phyloP scores from a whole-genome alignment of 1,140 invertebrate species.

The Belonocnema kinseyi region DNA sequence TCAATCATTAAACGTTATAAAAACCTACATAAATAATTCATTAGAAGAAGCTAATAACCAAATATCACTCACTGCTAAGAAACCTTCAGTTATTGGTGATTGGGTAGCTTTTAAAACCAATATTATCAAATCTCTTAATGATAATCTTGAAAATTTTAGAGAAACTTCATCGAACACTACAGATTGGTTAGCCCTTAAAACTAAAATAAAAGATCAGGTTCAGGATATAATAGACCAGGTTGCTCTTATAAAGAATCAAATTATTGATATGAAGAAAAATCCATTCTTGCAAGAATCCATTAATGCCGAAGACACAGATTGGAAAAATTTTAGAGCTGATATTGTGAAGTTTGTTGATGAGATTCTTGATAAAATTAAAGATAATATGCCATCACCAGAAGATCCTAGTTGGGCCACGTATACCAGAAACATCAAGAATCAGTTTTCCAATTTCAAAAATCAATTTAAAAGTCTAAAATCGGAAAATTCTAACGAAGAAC shows the following conservation, averaged over 20 bases:
- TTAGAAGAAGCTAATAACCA: not conserved
- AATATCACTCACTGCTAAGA: not conserved
- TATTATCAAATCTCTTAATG: slow-evolving; percentile 33
- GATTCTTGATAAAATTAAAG: slow-evolving; percentile 34
- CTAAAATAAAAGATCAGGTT: slow-evolving; percentile 40
- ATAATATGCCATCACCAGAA: slow-evolving; percentile 34
- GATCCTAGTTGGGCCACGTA: slow-evolving; percentile 27
- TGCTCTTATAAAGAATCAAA: not conserved
- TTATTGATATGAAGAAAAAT: slow-evolving; percentile 7
- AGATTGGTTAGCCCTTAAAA: slow-evolving; percentile 43
- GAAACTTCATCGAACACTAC: not conserved
- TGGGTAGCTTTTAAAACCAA: slow-evolving; percentile 47
- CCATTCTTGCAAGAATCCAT: not conserved
- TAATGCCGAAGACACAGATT: slow-evolving; percentile 31
- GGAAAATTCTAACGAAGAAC: too few species aligned
- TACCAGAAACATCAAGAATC: slow-evolving; percentile 38
- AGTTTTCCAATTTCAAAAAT: slow-evolving; percentile 22
- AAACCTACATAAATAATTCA: not conserved
- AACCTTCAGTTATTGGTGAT: slow-evolving; percentile 23
- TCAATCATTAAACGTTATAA: slow-evolving; percentile 1
- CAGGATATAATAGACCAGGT: slow-evolving; percentile 40
- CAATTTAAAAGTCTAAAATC: not conserved
- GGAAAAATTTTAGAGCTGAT: slow-evolving; percentile 41
- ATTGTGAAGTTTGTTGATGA: slow-evolving; percentile 38
- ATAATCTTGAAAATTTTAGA: slow-evolving; percentile 32